Evolutionary conservation across 2,113 vertebrate genomes (phyloP), one percentile per base, ranked within the genome.

Genomic region (Pachyramphus minor): DNA sequence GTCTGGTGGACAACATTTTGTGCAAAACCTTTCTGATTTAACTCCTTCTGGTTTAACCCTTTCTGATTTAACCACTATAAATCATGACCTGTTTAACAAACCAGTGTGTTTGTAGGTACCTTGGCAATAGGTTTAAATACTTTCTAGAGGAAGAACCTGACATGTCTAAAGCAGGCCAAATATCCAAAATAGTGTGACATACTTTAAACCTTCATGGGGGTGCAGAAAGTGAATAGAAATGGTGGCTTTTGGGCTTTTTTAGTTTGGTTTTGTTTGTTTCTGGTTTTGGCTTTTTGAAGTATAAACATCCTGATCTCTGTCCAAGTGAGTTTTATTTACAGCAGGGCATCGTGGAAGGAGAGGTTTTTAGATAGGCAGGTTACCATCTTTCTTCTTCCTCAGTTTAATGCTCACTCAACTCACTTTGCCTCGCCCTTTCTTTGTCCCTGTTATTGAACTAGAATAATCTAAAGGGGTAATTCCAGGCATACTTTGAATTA

Each of bases 401-500:
- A 22, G 22, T 73, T 82, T 87, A 71, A 53, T 41, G 41, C 60
- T 89, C 25, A 27, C 30, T 55, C 47, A 71, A 45, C 28, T 74
- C 1, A 0, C 30, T 92, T 95, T 90, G 41, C 55, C 45, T 62
- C 35, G 47, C 47, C 41, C 39, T 93, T 92, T 89, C 50, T 87
- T 69, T 76, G 37, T 88, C 63, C n/a, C 77, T 56, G 18, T 83
- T 84, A 90, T 23, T 89, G 41, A 75, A 23, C 33, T 73, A n/a
- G 71, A 74, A 77, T 63, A 83, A 74, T 90, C 72, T 89, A 59
- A 92, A 84, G 56, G 37, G 28, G 25, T 84, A 74, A 79, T 96
- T 93, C 89, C 74, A 66, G 41, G 17, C 74, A 83, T 94, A 56
- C 62, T 88, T 94, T 77, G 71, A 91, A 90, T 97, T 93, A 89